phyloP scores from a whole-genome alignment of 2,797 vertebrate species.

The Pantherophis vulpinus region DNA sequence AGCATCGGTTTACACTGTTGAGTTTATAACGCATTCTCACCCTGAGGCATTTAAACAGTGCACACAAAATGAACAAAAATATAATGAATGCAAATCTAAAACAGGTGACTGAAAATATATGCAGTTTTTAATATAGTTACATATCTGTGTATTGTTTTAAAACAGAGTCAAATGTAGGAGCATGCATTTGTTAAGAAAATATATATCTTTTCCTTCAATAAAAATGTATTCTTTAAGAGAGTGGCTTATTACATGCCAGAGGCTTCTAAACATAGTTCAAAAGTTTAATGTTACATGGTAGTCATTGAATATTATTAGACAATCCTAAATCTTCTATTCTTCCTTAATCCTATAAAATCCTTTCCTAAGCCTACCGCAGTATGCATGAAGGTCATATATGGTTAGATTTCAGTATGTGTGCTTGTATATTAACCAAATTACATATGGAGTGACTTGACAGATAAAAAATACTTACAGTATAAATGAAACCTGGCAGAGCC shows the following conservation, averaged over 20 bases:
- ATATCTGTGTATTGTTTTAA: not conserved
- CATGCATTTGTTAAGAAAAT: not conserved
- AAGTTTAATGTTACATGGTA: not conserved
- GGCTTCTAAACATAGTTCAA: not conserved
- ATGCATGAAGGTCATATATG: not conserved
- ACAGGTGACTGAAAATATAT: conserved; percentile 12
- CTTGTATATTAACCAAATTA: not conserved
- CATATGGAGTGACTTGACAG: not conserved
- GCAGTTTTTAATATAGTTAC: not conserved
- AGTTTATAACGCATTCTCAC: not conserved
- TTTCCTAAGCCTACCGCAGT: not conserved
- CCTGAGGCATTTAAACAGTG: conserved; percentile 5
- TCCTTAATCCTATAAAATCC: not conserved
- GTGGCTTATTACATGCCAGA: not conserved
- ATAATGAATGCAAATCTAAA: not conserved
- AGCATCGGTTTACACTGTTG: not conserved
- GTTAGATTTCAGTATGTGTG: not conserved
- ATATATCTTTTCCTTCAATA: not conserved
- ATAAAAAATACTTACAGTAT: not conserved
- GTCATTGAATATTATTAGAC: not conserved
- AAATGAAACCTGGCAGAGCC: not conserved
- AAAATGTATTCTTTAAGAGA: not conserved
- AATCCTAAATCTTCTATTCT: not conserved
- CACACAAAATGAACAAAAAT: not conserved
- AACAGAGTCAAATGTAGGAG: not conserved